Evolutionary conservation across 2,113 vertebrate species (phyloP), one percentile per base, ranked within the genome.

Genomic region (Rhagologus leucostigma): DNA sequence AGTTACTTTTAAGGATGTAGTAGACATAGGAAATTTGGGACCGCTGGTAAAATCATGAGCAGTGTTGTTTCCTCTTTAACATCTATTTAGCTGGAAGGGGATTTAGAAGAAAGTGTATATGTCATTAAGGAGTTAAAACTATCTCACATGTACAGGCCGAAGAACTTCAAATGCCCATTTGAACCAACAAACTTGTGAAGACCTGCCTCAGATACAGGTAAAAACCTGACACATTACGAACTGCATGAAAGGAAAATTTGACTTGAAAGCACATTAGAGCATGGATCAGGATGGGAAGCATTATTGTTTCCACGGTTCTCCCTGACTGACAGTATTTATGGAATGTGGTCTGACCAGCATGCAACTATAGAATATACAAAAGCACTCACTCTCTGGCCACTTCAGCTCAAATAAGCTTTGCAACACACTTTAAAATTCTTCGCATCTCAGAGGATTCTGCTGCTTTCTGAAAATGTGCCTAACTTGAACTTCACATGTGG

Each of bases 401-500:
- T 95, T 91, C 70, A 88, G 41, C 50, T 80, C 35, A 90, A 88
- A 55, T 22, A 47, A 89, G 75, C 50, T 74, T 90, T 65, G 12
- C 47, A 84, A 59, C 26, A 49, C 5, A 32, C 30, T 94, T 91
- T 52, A 73, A 84, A 86, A 93, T 77, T 86, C 92, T 70, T 90
- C 82, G 33, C 49, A 84, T 86, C 75, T 84, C 63, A 47, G 47
- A 96, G 77, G 63, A 87, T 59, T 90, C 78, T 88, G 64, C 63
- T 74, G 68, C 81, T 93, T 89, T 91, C 53, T 79, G 74, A 85
- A 91, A 91, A 91, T 41, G 87, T 83, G 95, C 67, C 55, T 57
- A 87, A 94, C 74, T 76, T 84, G 63, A 95, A 93, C 93, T 90
- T 95, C 63, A 76, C 91, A 83, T 87, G 94, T 60, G 84, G 87